phyloP scores from a whole-genome alignment of 2,888 invertebrate genomes.

The Deroplatys truncata region DNA sequence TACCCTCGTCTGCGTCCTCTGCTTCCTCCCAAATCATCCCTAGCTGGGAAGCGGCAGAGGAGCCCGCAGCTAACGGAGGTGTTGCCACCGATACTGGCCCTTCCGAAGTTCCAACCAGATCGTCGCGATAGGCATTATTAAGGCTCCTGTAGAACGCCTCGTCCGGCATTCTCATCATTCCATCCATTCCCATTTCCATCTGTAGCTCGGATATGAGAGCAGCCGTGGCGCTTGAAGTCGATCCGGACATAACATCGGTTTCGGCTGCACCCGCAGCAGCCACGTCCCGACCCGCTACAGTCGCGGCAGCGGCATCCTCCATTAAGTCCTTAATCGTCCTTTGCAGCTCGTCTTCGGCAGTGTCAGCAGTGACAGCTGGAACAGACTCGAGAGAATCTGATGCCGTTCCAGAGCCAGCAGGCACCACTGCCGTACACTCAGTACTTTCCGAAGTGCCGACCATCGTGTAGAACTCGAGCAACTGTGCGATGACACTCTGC shows the following conservation, averaged over 20 bases:
- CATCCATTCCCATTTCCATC: conserved; percentile 40
- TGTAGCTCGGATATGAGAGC: conserved; percentile 41
- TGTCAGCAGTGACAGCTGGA: conserved; percentile 15
- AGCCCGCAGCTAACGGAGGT: conserved; percentile 53
- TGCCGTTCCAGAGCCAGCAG: conserved; percentile 25
- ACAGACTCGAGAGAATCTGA: conserved; percentile 36
- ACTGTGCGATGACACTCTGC: conserved; percentile 83
- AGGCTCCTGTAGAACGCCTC: conserved; percentile 85
- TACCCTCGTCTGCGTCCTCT: conserved; percentile 61
- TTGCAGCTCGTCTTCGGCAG: conserved; percentile 10
- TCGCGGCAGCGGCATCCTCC: conserved; percentile 20
- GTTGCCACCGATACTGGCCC: conserved; percentile 37
- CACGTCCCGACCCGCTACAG: conserved; percentile 5
- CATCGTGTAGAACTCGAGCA: conserved; percentile 73
- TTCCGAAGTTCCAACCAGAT: conserved; percentile 58
- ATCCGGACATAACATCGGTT: conserved; percentile 5
- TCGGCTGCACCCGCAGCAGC: conserved; percentile 12
- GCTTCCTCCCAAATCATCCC: conserved; percentile 86
- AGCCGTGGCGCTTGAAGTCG: conserved; percentile 16
- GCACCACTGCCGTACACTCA: conserved; percentile 35
- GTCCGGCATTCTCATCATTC: conserved; percentile 54
- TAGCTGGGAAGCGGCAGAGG: conserved; percentile 66
- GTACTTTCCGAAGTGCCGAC: conserved; percentile 50
- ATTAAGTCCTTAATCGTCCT: conserved; percentile 19
- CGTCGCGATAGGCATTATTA: conserved; percentile 83